phyloP scores from a whole-genome alignment of 2,113 vertebrate species.

The Chaenogobius annularis region DNA sequence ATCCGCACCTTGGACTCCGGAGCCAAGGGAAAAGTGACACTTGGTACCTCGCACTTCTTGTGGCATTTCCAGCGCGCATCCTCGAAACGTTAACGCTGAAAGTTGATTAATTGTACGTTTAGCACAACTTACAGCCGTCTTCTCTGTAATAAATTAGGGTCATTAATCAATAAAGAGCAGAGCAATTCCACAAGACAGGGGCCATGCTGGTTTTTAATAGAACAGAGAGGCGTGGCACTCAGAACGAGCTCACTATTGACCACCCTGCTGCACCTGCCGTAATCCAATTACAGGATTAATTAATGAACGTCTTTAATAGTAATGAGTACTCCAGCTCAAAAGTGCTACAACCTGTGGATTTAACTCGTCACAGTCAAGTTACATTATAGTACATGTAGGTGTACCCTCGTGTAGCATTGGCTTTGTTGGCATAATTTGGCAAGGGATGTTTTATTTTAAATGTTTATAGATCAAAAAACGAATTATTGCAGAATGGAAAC shows the following conservation, averaged over 20 bases:
- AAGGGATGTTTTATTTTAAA: too few relatives aligned
- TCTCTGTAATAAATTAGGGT: slow-evolving; percentile 99
- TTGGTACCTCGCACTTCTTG: slow-evolving; percentile 81
- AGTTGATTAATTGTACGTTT: slow-evolving; percentile 99
- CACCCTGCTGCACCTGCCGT: slow-evolving; percentile 92
- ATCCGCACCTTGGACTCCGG: slow-evolving; percentile 79
- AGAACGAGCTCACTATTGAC: slow-evolving; percentile 89
- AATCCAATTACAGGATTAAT: slow-evolving; percentile 98
- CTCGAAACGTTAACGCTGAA: slow-evolving; percentile 94
- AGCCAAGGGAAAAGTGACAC: slow-evolving; percentile 85
- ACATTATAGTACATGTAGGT: background rate
- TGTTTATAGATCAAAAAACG: too few relatives aligned
- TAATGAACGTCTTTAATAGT: slow-evolving; percentile 90
- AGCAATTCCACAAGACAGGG: slow-evolving; percentile 94
- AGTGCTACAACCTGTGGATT: slow-evolving; percentile 49
- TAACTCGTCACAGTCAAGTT: slow-evolving; percentile 7
- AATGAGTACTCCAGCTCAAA: slow-evolving; percentile 88
- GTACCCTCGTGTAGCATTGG: background rate
- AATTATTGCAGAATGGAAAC: too few relatives aligned
- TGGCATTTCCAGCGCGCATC: slow-evolving; percentile 84
- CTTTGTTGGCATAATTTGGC: background rate
- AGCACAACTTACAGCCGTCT: slow-evolving; percentile 94
- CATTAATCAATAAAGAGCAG: slow-evolving; percentile 99
- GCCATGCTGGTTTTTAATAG: slow-evolving; percentile 99
- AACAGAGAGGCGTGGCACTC: slow-evolving; percentile 85